Conservation (phyloP, 2,888 invertebrate species). For the Schizaphis graminum region DNA sequence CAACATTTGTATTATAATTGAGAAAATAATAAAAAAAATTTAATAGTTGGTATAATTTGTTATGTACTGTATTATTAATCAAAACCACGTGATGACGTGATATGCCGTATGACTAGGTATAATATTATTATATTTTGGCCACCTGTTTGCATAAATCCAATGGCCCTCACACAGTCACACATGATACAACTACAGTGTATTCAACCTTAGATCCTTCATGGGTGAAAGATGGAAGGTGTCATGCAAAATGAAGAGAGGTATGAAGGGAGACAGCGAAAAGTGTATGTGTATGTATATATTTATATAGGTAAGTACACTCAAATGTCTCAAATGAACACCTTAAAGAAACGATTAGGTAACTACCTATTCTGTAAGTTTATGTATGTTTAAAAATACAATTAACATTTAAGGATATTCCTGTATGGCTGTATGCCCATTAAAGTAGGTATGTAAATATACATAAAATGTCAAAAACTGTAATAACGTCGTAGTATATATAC, state of each 20-base stretch:
- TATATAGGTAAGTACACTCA: not conserved
- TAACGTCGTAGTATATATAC: not conserved
- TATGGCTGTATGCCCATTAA: not conserved
- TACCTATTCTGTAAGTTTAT: not conserved
- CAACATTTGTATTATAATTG: not conserved
- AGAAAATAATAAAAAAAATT: not conserved
- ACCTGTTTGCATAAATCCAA: slow-evolving; percentile 56
- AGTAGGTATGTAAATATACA: not conserved
- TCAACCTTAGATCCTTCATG: not conserved
- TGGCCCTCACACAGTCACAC: slow-evolving; percentile 22
- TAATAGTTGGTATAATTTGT: not conserved
- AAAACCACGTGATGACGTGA: not conserved
- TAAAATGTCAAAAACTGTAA: not conserved
- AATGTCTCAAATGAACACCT: not conserved
- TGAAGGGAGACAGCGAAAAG: not conserved
- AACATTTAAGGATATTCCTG: not conserved
- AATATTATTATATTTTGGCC: not conserved
- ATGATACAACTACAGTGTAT: slow-evolving; percentile 25
- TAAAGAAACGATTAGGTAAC: not conserved
- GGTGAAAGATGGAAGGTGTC: not conserved
- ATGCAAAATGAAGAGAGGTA: not conserved
- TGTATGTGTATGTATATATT: not conserved
- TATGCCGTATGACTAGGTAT: not conserved
- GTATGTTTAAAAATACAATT: not conserved
- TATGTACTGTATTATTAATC: not conserved